Conservation (phyloP, 2,888 invertebrate species). For the Chrysopilus asiliformis region DNA sequence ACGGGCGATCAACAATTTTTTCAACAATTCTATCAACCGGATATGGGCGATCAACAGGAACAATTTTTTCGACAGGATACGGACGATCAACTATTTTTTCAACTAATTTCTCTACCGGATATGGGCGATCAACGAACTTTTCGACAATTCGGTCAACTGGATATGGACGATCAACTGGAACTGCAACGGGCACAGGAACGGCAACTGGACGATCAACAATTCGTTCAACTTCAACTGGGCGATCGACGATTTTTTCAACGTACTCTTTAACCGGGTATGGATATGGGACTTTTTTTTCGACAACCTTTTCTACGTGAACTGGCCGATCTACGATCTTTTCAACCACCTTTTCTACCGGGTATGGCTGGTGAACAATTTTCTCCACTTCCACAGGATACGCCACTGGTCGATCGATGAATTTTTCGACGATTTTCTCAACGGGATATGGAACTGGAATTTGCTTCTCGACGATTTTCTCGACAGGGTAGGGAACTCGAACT, state of each 20-base stretch:
- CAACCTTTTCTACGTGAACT: conserved; percentile 30
- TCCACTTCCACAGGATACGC: conserved; percentile 39
- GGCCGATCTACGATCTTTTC: conserved; percentile 34
- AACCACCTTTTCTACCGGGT: conserved; percentile 41
- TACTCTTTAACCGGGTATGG: conserved; percentile 35
- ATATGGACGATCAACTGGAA: conserved; percentile 27
- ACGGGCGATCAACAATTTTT: conserved; percentile 42
- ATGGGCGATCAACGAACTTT: conserved; percentile 22
- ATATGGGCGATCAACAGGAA: conserved; percentile 14
- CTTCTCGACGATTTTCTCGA: conserved; percentile 25
- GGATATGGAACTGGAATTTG: conserved; percentile 30
- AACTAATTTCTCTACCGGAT: conserved; percentile 32
- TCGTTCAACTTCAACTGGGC: conserved; percentile 28
- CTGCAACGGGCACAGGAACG: conserved; percentile 22
- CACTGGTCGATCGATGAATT: conserved; percentile 21
- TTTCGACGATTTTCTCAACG: conserved; percentile 28
- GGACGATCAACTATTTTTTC: conserved; percentile 44
- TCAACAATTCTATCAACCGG: conserved; percentile 39
- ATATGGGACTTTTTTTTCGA: conserved; percentile 45
- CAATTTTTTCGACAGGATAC: conserved; percentile 22
- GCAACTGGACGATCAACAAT: conserved; percentile 23
- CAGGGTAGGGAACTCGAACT: conserved; percentile 29
- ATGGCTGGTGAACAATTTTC: conserved; percentile 36
- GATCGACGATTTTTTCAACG: conserved; percentile 34
- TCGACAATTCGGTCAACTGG: conserved; percentile 28